phyloP scores from a whole-genome alignment of 1,140 invertebrate species.

The Phenacoccus solenopsis region DNA sequence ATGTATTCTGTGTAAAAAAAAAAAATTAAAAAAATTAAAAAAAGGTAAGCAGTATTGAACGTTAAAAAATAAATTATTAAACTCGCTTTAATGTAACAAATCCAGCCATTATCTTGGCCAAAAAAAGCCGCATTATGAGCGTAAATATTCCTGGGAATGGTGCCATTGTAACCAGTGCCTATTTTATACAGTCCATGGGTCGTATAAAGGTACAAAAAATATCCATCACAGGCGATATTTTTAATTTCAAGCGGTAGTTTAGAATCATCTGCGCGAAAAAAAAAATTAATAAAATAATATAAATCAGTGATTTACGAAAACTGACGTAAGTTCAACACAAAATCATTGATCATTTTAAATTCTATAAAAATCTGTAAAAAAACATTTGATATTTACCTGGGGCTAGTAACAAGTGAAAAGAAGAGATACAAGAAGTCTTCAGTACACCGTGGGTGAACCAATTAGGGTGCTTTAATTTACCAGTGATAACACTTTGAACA shows the following conservation, averaged over 20 bases:
- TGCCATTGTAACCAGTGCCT: constrained; percentile 82
- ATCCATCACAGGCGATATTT: constrained; percentile 73
- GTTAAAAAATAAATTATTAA: background rate
- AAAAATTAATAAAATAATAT: constrained; percentile 40
- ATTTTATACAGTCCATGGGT: constrained; percentile 73
- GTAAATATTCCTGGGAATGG: constrained; percentile 76
- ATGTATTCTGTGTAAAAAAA: background rate
- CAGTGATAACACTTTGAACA: constrained; percentile 73
- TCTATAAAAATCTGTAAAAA: too few relatives aligned
- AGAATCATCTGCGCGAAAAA: background rate
- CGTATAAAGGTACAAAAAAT: constrained; percentile 71
- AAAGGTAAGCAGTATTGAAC: too few relatives aligned
- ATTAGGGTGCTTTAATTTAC: constrained; percentile 66
- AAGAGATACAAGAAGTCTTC: constrained; percentile 43
- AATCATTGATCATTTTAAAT: constrained; percentile 16
- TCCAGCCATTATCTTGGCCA: background rate
- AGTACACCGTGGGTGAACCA: constrained; percentile 82
- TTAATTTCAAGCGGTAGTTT: constrained; percentile 24
- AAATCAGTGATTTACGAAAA: background rate
- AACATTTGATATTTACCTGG: constrained; percentile 13
- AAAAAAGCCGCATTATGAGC: constrained; percentile 27
- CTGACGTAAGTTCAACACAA: background rate
- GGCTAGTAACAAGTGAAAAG: background rate
- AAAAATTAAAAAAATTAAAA: background rate
- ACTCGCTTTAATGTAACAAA: background rate